Conservation (phyloP, 2,888 invertebrate genomes). For the Ephialtes manifestator region DNA sequence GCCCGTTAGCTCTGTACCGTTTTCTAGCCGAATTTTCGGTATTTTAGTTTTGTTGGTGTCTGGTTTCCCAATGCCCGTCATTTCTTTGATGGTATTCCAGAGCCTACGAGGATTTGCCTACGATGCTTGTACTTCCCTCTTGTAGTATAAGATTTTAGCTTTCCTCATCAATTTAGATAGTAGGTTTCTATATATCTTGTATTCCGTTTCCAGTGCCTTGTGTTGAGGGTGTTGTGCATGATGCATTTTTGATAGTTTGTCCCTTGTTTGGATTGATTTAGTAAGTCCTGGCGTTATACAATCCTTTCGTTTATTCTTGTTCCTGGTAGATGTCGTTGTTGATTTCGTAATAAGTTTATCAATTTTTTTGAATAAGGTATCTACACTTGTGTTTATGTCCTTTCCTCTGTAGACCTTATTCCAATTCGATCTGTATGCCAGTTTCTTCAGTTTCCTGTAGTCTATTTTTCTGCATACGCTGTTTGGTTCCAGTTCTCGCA, state of each 20-base stretch:
- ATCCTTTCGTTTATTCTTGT: background rate
- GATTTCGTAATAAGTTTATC: background rate
- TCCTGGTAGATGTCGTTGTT: background rate
- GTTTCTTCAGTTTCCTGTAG: background rate
- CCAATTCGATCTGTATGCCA: background rate
- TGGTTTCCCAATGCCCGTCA: background rate
- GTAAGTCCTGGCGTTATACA: background rate
- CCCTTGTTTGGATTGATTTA: background rate
- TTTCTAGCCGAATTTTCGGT: background rate
- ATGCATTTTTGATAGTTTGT: background rate
- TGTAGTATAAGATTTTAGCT: background rate
- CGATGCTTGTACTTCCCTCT: too few relatives aligned
- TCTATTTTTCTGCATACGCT: background rate
- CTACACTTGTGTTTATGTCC: background rate
- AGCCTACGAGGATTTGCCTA: too few relatives aligned
- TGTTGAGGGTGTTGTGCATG: background rate
- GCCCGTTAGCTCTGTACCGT: background rate
- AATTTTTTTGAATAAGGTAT: background rate
- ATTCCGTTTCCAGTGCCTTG: background rate
- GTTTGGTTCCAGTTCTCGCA: background rate
- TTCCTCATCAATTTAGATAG: background rate
- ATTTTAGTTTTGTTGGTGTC: background rate
- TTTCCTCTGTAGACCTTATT: background rate
- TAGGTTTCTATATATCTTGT: background rate
- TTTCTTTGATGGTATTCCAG: background rate